Evolutionary conservation across 2,888 invertebrate genomes (phyloP).

Genomic region (Thysanoteuthis rhombus): DNA sequence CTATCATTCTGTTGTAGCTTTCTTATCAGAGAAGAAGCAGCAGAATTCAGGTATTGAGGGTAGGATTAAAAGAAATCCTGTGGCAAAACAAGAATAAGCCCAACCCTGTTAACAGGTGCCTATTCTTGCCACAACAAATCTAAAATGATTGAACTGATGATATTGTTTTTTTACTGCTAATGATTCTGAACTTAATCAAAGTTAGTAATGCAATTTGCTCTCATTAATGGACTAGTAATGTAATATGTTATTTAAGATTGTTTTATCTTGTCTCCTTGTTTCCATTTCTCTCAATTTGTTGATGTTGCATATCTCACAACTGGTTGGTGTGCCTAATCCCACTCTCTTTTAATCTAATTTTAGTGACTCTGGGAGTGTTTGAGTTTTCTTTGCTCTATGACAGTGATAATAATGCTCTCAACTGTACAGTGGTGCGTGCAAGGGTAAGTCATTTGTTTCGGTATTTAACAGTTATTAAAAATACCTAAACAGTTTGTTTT

Average conservation of each 20-base stretch:
- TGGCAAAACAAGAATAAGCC: no score
- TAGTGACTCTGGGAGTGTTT: conserved; percentile 72
- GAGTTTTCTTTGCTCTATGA: conserved; percentile 85
- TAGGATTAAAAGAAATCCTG: no score
- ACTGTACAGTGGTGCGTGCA: conserved; percentile 83
- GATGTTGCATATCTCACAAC: neutral
- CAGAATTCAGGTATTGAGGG: no score
- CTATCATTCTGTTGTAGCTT: no score
- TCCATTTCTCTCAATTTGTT: neutral
- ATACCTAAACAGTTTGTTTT: neutral
- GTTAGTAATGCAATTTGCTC: neutral
- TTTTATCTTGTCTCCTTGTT: neutral
- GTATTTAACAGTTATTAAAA: neutral
- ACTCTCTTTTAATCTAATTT: conserved; percentile 34
- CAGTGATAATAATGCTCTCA: conserved; percentile 79
- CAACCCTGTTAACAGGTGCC: no score
- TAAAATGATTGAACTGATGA: no score
- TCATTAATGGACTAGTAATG: neutral
- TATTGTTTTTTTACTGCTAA: no score
- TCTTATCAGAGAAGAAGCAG: no score
- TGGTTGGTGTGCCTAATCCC: neutral
- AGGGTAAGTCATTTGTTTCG: conserved; percentile 70
- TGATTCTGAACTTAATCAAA: neutral
- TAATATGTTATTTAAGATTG: neutral
- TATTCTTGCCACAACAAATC: no score